phyloP scores from a whole-genome alignment of 2,113 vertebrate species.

The Heterocephalus glaber region DNA sequence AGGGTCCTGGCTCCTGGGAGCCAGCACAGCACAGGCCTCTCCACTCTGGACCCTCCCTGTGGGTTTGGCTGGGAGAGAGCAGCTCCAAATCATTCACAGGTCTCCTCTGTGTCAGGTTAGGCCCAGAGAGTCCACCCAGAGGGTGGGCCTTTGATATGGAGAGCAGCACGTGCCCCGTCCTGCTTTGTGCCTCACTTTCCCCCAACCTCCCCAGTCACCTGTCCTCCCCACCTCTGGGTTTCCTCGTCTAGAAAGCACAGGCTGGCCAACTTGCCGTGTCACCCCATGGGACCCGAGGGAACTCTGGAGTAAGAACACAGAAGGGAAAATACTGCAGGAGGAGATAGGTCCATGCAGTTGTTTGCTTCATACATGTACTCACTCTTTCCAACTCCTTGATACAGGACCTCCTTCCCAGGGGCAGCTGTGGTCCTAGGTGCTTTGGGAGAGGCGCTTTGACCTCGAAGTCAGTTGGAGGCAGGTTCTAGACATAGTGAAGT shows the following conservation, averaged over 20 bases:
- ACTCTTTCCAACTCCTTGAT: neutral
- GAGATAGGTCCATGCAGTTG: neutral
- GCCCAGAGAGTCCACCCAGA: neutral
- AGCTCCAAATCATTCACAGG: neutral
- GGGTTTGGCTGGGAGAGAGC: neutral
- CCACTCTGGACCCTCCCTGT: fast-evolving
- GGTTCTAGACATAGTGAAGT: neutral
- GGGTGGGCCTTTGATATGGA: neutral
- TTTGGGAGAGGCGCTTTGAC: neutral
- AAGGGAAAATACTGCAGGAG: neutral
- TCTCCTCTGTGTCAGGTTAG: neutral
- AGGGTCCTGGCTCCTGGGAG: neutral
- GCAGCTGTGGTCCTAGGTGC: neutral
- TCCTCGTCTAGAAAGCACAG: neutral
- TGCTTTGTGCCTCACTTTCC: neutral
- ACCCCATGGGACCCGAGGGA: neutral
- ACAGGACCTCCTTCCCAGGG: neutral
- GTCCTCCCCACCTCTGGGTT: neutral
- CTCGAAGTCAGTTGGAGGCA: neutral
- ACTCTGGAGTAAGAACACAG: neutral
- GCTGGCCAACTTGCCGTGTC: neutral
- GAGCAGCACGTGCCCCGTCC: neutral
- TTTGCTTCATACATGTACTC: neutral
- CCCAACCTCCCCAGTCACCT: too few relatives aligned
- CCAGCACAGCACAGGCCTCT: neutral